Base-by-base conservation (phyloP, 2,888 invertebrate species). In the Crepidodera aurea region DNA sequence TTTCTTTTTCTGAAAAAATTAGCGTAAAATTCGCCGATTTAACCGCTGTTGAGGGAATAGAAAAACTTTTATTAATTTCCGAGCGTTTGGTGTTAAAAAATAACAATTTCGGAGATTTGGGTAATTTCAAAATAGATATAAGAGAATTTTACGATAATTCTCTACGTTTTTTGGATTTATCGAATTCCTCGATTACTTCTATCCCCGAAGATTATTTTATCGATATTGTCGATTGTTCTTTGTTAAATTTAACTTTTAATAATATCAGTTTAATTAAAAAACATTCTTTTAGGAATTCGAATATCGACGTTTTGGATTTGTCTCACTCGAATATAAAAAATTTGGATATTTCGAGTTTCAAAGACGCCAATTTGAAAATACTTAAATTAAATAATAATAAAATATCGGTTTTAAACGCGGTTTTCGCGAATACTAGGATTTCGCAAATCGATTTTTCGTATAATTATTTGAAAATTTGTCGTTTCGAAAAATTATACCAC, bases 331-430 rank as follows among this genome's bases (percentile, higher is more conserved):
- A 48, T 25, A 32, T 57, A n/a, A 10, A 50, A 27, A 7, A 0
- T 8, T 1, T 57, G 10, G 37, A 57, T 25, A 7, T 25, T 1
- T 16, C 1, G 3, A 37, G 15, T 12, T 44, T 57, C 19, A 32
- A 27, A 8, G n/a, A 48, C 2, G 8, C 5, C 22, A 22, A 22
- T 27, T 39, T 57, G 6, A 12, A 10, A 16, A 46, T 7, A 12
- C 46, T 60, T 12, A 46, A 53, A 34, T 39, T 60, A 25, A 54
- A 22, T 10, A 34, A 46, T 19, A 60, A 51, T 29, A 46, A 46
- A 18, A 53, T 60, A 48, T 34, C 53, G 5, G 7, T 4, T 13
- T 46, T 60, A 8, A 19, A 34, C 10, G 46, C n/a, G 3, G 18
- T 29, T 16, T 22, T 39, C 15, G 1, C 15, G 1, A 32, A 27